phyloP scores from a whole-genome alignment of 1,140 invertebrate species.

The Lepidotrigona ventralis region DNA sequence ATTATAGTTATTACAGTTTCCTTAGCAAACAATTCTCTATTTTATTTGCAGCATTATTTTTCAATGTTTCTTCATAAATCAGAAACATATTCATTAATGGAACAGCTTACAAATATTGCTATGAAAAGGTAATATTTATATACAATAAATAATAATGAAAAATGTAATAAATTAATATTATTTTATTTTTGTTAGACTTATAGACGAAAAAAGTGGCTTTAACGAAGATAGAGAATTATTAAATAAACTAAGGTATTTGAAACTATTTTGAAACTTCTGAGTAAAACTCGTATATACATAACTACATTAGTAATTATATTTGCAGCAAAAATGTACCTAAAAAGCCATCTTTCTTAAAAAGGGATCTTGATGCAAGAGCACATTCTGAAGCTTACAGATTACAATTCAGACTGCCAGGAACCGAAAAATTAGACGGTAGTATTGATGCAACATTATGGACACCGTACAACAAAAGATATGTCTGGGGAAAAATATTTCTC shows the following conservation, averaged over 20 bases:
- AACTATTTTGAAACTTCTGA: background rate
- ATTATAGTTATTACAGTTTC: background rate
- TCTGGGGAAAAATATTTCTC: conserved; percentile 94
- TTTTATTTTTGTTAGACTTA: conserved; percentile 82
- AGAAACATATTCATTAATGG: conserved; percentile 95
- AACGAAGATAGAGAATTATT: conserved; percentile 91
- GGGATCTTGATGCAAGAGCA: conserved; percentile 96
- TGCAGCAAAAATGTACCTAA: conserved; percentile 90
- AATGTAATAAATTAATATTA: conserved; percentile 48
- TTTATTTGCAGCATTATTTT: conserved; percentile 88
- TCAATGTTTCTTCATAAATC: conserved; percentile 93
- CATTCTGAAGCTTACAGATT: conserved; percentile 93
- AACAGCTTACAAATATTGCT: conserved; percentile 97
- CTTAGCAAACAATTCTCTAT: conserved; percentile 15
- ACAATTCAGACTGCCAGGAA: conserved; percentile 91
- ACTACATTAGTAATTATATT: conserved; percentile 34
- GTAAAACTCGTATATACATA: conserved; percentile 27
- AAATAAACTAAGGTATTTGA: conserved; percentile 86
- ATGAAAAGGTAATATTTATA: conserved; percentile 89
- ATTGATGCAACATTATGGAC: conserved; percentile 95
- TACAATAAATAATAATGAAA: conserved; percentile 71
- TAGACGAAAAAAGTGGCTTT: conserved; percentile 92
- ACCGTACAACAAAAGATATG: conserved; percentile 95
- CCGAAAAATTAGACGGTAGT: conserved; percentile 95
- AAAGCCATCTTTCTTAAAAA: conserved; percentile 92